phyloP scores from a whole-genome alignment of 2,797 vertebrate species.

The Arctocebus calabarensis region DNA sequence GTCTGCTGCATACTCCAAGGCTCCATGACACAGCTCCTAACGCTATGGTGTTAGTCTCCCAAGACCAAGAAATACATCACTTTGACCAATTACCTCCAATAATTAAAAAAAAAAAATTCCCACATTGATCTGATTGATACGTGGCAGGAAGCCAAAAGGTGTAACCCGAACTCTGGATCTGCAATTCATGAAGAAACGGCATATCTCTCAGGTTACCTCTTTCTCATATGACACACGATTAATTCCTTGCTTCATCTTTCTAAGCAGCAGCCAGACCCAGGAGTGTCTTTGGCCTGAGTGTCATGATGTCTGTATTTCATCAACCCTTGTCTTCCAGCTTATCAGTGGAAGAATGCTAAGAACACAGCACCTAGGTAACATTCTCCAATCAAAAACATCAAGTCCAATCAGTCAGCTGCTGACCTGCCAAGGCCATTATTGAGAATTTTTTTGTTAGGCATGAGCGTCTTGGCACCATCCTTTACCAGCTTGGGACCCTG shows the following conservation, averaged over 20 bases:
- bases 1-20: background rate
- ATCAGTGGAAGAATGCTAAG: background rate
- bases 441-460: conserved; percentile 22
- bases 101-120: background rate
- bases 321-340: background rate
- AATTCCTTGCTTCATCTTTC: background rate
- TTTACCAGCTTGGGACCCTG: background rate
- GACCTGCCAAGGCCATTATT: background rate
- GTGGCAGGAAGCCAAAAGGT: background rate
- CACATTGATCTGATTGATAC: background rate
- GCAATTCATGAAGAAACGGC: background rate
- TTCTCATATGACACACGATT: background rate
- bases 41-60: background rate
- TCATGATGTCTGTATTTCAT: background rate
- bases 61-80: background rate
- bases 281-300: background rate
- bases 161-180: background rate
- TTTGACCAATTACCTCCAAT: background rate
- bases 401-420: background rate
- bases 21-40: background rate
- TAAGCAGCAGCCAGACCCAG: background rate
- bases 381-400: background rate
- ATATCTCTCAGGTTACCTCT: background rate
- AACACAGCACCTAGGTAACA: background rate
- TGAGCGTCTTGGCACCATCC: background rate